A percentile compares a stretch with the other conserved stretches of the same genome.
These are phyloP conservation scores for Nephrotoma appendiculata DNA, from an alignment of 2,888 invertebrate species.

Conservation along the genomic window DNA sequence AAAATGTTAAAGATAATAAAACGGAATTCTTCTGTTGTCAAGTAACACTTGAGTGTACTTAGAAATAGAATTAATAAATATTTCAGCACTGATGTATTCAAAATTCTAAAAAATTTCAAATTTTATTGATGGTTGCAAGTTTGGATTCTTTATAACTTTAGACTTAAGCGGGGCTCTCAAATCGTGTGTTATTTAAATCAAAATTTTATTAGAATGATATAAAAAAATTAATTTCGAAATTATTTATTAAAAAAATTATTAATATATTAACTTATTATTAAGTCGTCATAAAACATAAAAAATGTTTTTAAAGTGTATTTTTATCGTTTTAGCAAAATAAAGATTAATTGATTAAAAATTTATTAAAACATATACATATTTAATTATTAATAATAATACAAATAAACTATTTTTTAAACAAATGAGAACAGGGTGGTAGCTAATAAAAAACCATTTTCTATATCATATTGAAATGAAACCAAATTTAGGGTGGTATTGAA, in stretches of 20 bases:
- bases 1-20: too few relatives aligned
- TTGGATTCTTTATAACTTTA: not conserved
- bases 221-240: not conserved
- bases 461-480: not conserved
- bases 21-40: too few relatives aligned
- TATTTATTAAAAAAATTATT: not conserved
- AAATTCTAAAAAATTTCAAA: too few relatives aligned
- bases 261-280: not conserved
- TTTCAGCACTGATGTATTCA: too few relatives aligned
- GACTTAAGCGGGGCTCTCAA: not conserved
- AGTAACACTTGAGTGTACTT: too few relatives aligned
- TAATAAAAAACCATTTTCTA: not conserved
- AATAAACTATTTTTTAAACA: not conserved
- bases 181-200: not conserved
- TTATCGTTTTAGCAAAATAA: not conserved
- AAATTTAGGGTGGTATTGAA: constrained; percentile 50
- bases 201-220: not conserved
- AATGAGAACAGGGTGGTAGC: not conserved
- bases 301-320: not conserved
- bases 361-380: not conserved
- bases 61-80: too few relatives aligned
- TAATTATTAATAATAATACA: not conserved
- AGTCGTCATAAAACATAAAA: not conserved
- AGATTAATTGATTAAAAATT: not conserved
- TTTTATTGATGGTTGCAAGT: too few relatives aligned